These are phyloP conservation scores for Axea sp. DNA, from an alignment of 2,888 invertebrate species.

Conservation along the genomic window DNA sequence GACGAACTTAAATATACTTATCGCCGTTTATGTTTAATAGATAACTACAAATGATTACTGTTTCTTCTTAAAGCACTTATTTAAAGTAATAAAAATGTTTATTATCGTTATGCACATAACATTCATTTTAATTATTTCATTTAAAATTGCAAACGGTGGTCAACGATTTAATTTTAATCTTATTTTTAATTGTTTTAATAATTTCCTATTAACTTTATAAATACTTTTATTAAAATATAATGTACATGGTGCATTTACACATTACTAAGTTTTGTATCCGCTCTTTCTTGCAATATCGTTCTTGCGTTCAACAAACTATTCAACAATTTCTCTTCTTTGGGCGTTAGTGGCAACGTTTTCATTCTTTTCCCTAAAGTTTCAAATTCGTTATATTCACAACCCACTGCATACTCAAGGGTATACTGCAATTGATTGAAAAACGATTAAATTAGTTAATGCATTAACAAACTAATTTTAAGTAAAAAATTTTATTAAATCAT, in stretches of 20 bases:
- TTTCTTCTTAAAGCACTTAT: background rate
- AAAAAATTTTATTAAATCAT: too few relatives aligned
- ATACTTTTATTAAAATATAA: too few relatives aligned
- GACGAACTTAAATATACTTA: conserved; percentile 50
- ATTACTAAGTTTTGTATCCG: too few relatives aligned
- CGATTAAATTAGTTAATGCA: too few relatives aligned
- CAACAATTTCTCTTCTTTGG: conserved; percentile 76
- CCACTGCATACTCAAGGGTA: conserved; percentile 82
- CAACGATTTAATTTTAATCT: too few relatives aligned
- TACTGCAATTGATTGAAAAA: conserved; percentile 80
- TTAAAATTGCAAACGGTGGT: background rate
- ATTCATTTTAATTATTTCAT: too few relatives aligned
- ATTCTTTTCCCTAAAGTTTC: conserved; percentile 78
- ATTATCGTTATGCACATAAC: too few relatives aligned
- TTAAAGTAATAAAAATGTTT: too few relatives aligned
- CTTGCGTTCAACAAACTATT: background rate
- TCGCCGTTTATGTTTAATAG: conserved; percentile 26
- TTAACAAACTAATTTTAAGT: too few relatives aligned
- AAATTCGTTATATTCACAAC: conserved; percentile 81
- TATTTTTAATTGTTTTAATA: too few relatives aligned
- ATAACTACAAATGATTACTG: conserved; percentile 15
- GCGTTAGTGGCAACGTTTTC: conserved; percentile 79
- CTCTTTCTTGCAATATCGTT: background rate
- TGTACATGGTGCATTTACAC: too few relatives aligned
- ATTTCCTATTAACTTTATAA: too few relatives aligned